Base-by-base conservation (phyloP, 2,113 vertebrate species). In the Hirundichthys speculiger region DNA sequence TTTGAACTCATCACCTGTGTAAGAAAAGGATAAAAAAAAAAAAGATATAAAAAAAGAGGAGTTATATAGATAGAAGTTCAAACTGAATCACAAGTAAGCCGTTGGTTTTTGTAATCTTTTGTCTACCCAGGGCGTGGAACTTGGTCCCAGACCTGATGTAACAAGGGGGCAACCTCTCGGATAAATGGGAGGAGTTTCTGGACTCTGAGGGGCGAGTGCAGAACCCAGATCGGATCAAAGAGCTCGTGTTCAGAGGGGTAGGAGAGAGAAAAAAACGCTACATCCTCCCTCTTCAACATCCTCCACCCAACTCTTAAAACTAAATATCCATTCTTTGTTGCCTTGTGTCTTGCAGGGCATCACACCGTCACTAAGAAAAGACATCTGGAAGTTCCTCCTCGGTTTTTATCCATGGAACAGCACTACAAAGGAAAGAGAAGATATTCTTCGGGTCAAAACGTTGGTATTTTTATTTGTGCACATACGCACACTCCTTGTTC, bases 1-100 rank as follows among this genome's bases (percentile, higher is more conserved):
- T 98, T 97, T 4, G 96, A 98, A 56, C 94, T 97, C 77, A 98
- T 98, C 77, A 94, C 92, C 62, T 97, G 95, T 8, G 96, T 98
- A 90, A 93, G 95, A 86, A 20, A 24, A n/a, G n/a, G n/a, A n/a
- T n/a, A n/a, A n/a, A 22, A 1, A 6, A 55, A 3, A 11, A 45
- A 13, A 10, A 1, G 40, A 8, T 3, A 2, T 0, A 10, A 7
- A 22, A 55, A 24, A 2, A 24, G 7, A n/a, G n/a, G n/a, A n/a
- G n/a, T n/a, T n/a, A n/a, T n/a, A n/a, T n/a, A n/a, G n/a, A n/a
- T n/a, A n/a, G n/a, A n/a, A n/a, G n/a, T n/a, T n/a, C n/a, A n/a
- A n/a, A 22, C 13, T 15, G 55, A 60, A 0, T 3, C 22, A 15
- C 19, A 22, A 15, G 19, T 52, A 6, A 21, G 24, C 6, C 48